Percentiles rank a stretch among this genome's conserved stretches.
Evolutionary conservation across 1,140 invertebrate genomes (phyloP).

Genomic region (Anagrus nilaparvatae): DNA sequence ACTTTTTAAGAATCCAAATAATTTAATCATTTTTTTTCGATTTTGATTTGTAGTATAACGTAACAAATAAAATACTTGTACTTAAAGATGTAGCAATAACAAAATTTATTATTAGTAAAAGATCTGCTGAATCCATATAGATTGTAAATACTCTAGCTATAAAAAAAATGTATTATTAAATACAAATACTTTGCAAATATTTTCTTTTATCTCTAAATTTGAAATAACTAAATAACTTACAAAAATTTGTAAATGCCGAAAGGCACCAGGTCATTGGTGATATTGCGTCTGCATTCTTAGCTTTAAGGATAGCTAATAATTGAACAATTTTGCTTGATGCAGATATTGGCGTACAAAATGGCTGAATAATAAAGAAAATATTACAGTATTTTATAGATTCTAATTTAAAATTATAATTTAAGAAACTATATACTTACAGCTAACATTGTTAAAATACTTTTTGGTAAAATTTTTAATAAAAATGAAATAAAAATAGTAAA

Average conservation of each 20-base stretch:
- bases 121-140: slow-evolving; percentile 43
- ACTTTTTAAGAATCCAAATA: too few species aligned
- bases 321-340: slow-evolving; percentile 59
- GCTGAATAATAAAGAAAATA: slow-evolving; percentile 41
- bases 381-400: neutral
- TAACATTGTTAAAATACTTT: slow-evolving; percentile 45
- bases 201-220: too few species aligned
- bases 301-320: slow-evolving; percentile 49
- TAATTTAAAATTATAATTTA: slow-evolving; percentile 10
- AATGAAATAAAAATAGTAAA: slow-evolving; percentile 40
- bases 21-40: slow-evolving; percentile 25
- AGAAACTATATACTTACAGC: slow-evolving; percentile 45
- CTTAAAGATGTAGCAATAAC: slow-evolving; percentile 37
- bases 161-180: slow-evolving; percentile 14
- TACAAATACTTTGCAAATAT: neutral
- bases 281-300: slow-evolving; percentile 52
- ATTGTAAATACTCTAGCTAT: slow-evolving; percentile 43
- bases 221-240: slow-evolving; percentile 48
- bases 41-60: slow-evolving; percentile 31
- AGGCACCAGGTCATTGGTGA: slow-evolving; percentile 59
- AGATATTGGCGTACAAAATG: slow-evolving; percentile 57
- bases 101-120: slow-evolving; percentile 38
- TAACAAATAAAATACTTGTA: slow-evolving; percentile 33
- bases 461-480: slow-evolving; percentile 43
- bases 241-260: slow-evolving; percentile 54